Conservation (phyloP, 2,888 invertebrate genomes). For the Escarpia spicata region DNA sequence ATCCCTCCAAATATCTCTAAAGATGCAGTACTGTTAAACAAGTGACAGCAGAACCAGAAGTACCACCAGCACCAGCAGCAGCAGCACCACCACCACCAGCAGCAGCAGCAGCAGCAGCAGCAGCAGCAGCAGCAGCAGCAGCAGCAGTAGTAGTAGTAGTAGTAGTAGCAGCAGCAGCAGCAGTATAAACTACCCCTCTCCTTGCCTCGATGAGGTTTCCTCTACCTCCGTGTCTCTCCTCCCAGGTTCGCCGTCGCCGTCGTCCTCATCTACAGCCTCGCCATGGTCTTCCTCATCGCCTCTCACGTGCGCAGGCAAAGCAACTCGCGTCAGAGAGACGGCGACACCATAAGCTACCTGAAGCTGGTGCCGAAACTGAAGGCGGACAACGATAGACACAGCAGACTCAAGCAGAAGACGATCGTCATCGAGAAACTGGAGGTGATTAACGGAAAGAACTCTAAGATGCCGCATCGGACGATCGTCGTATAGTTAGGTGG, state of each 20-base stretch:
- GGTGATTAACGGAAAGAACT: background rate
- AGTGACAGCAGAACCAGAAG: no score
- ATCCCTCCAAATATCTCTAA: no score
- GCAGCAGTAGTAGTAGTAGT: no score
- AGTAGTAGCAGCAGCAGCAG: no score
- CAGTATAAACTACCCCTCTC: no score
- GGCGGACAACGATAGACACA: background rate
- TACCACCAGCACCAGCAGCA: no score
- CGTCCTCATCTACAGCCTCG: constrained; percentile 34
- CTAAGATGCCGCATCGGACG: background rate
- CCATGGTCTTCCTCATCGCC: constrained; percentile 36
- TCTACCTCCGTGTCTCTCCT: background rate
- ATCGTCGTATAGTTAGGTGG: background rate
- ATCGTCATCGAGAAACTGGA: background rate
- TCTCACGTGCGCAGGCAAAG: constrained; percentile 27
- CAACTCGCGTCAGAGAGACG: background rate
- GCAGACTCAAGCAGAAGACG: background rate
- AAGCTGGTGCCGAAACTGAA: background rate
- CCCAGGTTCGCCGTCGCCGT: constrained; percentile 30
- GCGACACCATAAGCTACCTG: background rate
- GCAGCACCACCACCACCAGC: no score
- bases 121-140: no score
- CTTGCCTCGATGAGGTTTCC: background rate
- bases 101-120: no score
- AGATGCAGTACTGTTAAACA: no score